Conservation (phyloP, 1,140 invertebrate species). For the Telenomus remus region DNA sequence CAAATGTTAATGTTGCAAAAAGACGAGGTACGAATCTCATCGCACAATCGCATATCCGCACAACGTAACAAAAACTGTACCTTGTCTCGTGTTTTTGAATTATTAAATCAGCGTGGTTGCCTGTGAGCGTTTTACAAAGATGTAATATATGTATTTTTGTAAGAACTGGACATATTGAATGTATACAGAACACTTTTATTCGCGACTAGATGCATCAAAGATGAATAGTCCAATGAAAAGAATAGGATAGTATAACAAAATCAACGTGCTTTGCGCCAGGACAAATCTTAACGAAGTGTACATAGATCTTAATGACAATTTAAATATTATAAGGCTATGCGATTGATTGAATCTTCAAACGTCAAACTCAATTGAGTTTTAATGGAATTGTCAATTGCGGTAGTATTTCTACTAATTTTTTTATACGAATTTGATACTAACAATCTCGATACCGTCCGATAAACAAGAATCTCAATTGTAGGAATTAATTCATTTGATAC, state of each 20-base stretch:
- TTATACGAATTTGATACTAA: conserved; percentile 6
- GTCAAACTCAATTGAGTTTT: conserved; percentile 4
- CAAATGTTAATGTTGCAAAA: too few relatives aligned
- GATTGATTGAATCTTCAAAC: conserved; percentile 4
- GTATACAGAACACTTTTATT: conserved; percentile 27
- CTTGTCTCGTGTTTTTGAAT: neutral
- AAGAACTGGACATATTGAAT: conserved; percentile 31
- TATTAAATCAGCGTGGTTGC: conserved; percentile 28
- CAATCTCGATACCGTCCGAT: conserved; percentile 17
- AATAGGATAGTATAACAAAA: too few relatives aligned
- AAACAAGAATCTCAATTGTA: conserved; percentile 12
- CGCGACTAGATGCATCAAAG: neutral
- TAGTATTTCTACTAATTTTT: conserved; percentile 1
- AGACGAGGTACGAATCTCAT: too few relatives aligned
- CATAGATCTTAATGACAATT: conserved; percentile 15
- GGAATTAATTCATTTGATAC: conserved; percentile 6
- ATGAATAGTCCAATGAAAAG: conserved; percentile 2
- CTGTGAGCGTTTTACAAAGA: conserved; percentile 28
- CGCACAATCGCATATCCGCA: too few relatives aligned
- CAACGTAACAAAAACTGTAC: too few relatives aligned
- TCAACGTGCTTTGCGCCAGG: conserved; percentile 22
- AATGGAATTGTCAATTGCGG: neutral
- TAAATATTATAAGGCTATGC: conserved; percentile 10
- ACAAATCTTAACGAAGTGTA: conserved; percentile 28
- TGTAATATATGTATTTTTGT: conserved; percentile 55